A percentile compares a stretch with the other conserved stretches of the same genome.
These are phyloP conservation scores for Orchesella cincta DNA, from an alignment of 1,140 invertebrate species.

Conservation along the genomic window DNA sequence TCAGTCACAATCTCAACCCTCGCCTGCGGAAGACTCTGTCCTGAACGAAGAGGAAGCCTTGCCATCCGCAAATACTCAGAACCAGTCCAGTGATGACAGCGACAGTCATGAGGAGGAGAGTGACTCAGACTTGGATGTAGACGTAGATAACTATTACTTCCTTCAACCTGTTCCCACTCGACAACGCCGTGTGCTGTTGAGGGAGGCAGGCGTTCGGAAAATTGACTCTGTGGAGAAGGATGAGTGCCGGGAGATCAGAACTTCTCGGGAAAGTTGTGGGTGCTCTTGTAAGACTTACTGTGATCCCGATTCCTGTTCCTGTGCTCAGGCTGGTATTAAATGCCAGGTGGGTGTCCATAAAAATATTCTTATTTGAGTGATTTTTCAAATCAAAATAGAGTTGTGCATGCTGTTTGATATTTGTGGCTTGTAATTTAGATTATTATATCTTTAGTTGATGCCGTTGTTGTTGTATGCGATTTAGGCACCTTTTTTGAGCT, in stretches of 20 bases:
- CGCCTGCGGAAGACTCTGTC: conserved; percentile 35
- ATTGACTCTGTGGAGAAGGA: conserved; percentile 93
- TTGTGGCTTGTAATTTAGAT: too few relatives aligned
- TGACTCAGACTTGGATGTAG: conserved; percentile 77
- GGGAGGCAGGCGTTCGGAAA: conserved; percentile 86
- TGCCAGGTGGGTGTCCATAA: conserved; percentile 69
- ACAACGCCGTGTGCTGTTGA: conserved; percentile 80
- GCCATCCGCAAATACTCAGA: conserved; percentile 1
- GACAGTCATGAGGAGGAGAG: conserved; percentile 56
- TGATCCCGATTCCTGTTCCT: conserved; percentile 92
- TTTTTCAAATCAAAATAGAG: too few relatives aligned
- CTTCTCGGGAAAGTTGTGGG: conserved; percentile 90
- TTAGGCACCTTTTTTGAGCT: too few relatives aligned
- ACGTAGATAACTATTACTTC: conserved; percentile 91
- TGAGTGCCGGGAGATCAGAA: conserved; percentile 87
- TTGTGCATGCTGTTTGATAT: too few relatives aligned
- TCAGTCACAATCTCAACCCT: conserved; percentile 53
- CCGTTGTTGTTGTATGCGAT: too few relatives aligned
- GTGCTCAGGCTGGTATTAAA: conserved; percentile 91
- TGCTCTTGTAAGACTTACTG: conserved; percentile 90
- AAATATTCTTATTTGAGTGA: too few relatives aligned
- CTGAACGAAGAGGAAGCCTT: conserved; percentile 36
- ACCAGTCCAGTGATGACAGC: conserved; percentile 54
- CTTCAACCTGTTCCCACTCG: conserved; percentile 85
- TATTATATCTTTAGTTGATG: too few relatives aligned